Conservation (phyloP, 2,888 invertebrate genomes). For the Cephus pygmeus region DNA sequence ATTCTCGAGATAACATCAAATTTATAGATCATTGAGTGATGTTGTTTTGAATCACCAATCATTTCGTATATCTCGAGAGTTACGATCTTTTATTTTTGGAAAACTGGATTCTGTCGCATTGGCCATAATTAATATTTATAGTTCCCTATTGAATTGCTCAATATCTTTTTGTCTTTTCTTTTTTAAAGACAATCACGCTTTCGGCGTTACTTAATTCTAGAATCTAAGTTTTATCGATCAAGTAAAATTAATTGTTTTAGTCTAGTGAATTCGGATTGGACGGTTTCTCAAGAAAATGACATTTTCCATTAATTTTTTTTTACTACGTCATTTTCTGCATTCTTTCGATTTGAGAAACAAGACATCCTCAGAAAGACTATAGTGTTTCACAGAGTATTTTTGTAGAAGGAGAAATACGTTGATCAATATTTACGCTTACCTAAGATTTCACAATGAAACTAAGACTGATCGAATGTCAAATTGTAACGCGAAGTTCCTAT, state of each 20-base stretch:
- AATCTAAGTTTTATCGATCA: not conserved
- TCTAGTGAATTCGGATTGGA: not conserved
- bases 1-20: not conserved
- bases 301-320: not conserved
- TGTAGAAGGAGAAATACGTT: not conserved
- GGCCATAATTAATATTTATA: not conserved
- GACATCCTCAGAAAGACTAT: not conserved
- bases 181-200: not conserved
- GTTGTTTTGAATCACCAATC: not conserved
- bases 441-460: conserved; percentile 21
- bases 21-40: not conserved
- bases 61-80: not conserved
- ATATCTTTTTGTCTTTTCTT: not conserved
- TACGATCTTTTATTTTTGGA: not conserved
- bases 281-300: not conserved
- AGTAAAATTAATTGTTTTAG: not conserved
- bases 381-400: not conserved
- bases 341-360: not conserved
- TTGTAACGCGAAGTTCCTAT: conserved; percentile 43
- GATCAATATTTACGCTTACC: conserved; percentile 1
- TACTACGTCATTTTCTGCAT: not conserved
- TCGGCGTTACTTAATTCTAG: not conserved
- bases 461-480: conserved; percentile 43
- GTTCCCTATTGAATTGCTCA: not conserved
- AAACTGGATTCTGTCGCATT: not conserved